Conservation (phyloP, 2,797 vertebrate species). For the Gymnodraco acuticeps region DNA sequence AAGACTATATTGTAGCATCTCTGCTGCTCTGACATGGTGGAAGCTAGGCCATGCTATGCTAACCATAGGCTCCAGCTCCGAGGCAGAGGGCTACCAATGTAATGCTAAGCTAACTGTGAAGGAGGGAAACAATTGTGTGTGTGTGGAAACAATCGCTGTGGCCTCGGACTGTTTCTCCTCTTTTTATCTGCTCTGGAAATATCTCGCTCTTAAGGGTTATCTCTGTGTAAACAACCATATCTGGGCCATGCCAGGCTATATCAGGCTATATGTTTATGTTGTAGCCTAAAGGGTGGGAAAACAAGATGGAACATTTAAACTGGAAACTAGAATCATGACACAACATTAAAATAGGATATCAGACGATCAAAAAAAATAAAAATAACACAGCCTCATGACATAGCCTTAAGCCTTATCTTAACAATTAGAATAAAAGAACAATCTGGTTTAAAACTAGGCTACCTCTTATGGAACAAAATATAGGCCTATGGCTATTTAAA, state of each 20-base stretch:
- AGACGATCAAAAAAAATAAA: not conserved
- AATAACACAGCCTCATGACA: not conserved
- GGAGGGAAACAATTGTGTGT: not conserved
- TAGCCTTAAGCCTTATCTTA: not conserved
- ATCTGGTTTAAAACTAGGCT: too few relatives aligned
- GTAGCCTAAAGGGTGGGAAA: not conserved
- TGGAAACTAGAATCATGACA: not conserved
- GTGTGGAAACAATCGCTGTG: constrained; percentile 1
- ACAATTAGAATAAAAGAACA: not conserved
- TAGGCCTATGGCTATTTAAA: not conserved
- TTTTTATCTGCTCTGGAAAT: constrained; percentile 29
- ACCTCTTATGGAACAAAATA: not conserved
- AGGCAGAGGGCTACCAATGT: not conserved
- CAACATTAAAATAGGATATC: not conserved
- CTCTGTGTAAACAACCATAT: constrained; percentile 38
- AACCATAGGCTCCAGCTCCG: constrained; percentile 2
- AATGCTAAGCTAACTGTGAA: constrained; percentile 32
- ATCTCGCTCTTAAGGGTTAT: constrained; percentile 31
- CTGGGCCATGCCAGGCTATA: constrained; percentile 1
- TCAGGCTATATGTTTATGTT: not conserved
- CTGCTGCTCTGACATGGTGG: not conserved
- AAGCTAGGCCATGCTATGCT: constrained; percentile 23
- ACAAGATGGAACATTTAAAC: not conserved
- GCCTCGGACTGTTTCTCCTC: not conserved
- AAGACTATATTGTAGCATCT: not conserved